phyloP scores from a whole-genome alignment of 2,797 vertebrate species.

The Spea hammondii region DNA sequence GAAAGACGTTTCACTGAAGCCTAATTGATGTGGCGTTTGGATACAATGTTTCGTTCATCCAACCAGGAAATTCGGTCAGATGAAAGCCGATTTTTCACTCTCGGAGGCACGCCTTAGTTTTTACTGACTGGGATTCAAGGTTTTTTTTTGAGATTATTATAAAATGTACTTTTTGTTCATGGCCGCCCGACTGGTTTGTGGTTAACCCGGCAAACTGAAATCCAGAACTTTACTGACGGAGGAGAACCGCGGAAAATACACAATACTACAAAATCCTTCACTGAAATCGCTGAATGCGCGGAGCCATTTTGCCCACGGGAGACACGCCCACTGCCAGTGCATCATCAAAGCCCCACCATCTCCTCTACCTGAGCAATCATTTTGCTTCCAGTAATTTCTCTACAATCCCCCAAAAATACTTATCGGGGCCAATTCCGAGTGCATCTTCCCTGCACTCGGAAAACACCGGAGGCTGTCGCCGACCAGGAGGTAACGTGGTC shows the following conservation, averaged over 20 bases:
- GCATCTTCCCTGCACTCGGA: neutral
- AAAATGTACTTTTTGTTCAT: constrained; percentile 8
- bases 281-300: too few relatives aligned
- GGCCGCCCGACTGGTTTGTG: neutral
- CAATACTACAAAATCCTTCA: too few relatives aligned
- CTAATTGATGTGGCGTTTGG: constrained; percentile 9
- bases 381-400: neutral
- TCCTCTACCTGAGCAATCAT: neutral
- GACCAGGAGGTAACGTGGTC: too few relatives aligned
- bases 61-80: neutral
- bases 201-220: neutral
- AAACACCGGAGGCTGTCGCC: too few relatives aligned
- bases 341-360: neutral
- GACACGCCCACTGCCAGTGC: too few relatives aligned
- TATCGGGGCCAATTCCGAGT: neutral
- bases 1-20: neutral
- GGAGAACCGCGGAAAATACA: too few relatives aligned
- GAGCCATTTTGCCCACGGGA: too few relatives aligned
- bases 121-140: constrained; percentile 4
- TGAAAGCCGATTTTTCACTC: constrained; percentile 8
- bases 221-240: too few relatives aligned
- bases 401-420: neutral
- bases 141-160: neutral
- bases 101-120: neutral
- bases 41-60: neutral